Conservation (phyloP, 2,888 invertebrate species). For the Oasisia sp. region DNA sequence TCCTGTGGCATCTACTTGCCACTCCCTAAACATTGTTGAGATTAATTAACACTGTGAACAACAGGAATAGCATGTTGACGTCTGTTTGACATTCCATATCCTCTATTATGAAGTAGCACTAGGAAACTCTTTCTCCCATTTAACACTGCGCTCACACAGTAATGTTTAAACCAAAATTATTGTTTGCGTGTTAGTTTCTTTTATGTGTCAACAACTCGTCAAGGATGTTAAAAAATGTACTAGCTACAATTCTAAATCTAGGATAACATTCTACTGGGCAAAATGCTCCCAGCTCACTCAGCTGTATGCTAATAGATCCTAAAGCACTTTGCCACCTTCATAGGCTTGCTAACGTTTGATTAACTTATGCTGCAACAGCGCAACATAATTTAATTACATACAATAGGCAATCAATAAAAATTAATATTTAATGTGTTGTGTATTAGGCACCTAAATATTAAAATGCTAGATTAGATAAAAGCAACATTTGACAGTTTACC, state of each 20-base stretch:
- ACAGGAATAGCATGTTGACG: neutral
- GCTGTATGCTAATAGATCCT: neutral
- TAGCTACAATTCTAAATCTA: neutral
- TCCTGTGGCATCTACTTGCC: no score
- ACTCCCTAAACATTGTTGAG: neutral
- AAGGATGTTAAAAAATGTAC: neutral
- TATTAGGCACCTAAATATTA: neutral
- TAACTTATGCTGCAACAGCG: neutral
- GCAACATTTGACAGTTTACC: neutral
- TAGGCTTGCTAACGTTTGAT: neutral
- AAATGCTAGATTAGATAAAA: neutral
- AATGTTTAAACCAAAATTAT: no score
- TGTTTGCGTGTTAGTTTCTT: no score
- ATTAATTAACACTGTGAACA: neutral
- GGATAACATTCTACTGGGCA: neutral
- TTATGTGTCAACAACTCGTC: neutral
- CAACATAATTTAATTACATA: neutral
- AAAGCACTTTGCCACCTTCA: neutral
- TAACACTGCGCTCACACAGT: no score
- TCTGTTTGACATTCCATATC: neutral
- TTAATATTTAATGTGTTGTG: neutral
- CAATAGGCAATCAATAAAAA: neutral
- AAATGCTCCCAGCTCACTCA: neutral
- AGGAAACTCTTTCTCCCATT: no score
- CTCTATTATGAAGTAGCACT: no score